phyloP scores from a whole-genome alignment of 2,797 vertebrate genomes.

The Erpetoichthys calabaricus region DNA sequence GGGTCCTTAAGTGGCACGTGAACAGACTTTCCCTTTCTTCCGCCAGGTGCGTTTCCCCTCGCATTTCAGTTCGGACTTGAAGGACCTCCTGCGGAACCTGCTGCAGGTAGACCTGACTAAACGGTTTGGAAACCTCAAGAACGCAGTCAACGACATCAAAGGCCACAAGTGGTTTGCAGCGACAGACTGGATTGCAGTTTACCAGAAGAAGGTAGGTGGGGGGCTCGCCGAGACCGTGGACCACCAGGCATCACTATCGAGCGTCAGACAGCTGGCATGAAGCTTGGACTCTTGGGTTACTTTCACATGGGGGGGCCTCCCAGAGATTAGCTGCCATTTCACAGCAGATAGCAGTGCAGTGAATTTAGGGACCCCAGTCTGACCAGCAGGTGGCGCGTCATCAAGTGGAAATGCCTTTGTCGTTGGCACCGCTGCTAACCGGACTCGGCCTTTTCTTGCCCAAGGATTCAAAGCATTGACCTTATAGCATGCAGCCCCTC shows the following conservation, averaged over 20 bases:
- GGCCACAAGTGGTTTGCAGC: slow-evolving; percentile 50
- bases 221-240: too few relatives aligned
- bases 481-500: too few relatives aligned
- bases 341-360: not conserved
- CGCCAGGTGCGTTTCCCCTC: slow-evolving; percentile 40
- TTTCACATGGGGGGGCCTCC: too few relatives aligned
- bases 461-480: too few relatives aligned
- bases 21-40: not conserved
- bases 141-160: slow-evolving; percentile 49
- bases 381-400: too few relatives aligned
- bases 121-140: slow-evolving; percentile 49
- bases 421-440: too few relatives aligned
- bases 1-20: too few relatives aligned
- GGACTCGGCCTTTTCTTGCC: too few relatives aligned
- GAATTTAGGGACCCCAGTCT: too few relatives aligned
- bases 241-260: not conserved
- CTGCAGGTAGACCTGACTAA: slow-evolving; percentile 52
- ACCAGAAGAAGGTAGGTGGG: slow-evolving; percentile 41
- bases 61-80: slow-evolving; percentile 50
- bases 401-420: too few relatives aligned
- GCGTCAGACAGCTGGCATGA: too few relatives aligned
- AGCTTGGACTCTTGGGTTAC: not conserved
- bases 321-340: not conserved
- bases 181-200: slow-evolving; percentile 50
- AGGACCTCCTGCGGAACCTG: slow-evolving; percentile 46